Evolutionary conservation across 2,113 vertebrate species (phyloP), one percentile per base, ranked within the genome.

Genomic region (Tychaedon coryphoeus): DNA sequence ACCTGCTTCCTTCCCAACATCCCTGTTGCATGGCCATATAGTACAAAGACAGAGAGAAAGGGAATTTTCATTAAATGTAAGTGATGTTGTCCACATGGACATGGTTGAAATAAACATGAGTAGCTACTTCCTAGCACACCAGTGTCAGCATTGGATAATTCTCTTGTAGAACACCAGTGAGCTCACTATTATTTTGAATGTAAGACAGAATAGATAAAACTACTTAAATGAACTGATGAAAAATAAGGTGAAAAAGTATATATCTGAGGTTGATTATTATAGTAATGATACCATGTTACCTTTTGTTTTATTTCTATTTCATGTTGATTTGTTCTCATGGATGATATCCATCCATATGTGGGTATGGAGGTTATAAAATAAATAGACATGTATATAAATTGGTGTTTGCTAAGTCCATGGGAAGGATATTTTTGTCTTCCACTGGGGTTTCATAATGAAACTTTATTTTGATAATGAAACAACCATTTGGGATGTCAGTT

Each of bases 1-100:
- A 8, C 64, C 20, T 69, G 6, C 26, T 36, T 82, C 26, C 15
- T 0, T 2, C 4, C 8, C 2, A 6, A 6, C 12, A 29, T 65
- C 10, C 10, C 1, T 48, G 12, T 69, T 86, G 14, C 29, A 51
- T 45, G 24, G 3, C 6, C 8, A 34, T 28, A 34, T 18, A 33
- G 16, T 34, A 42, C 9, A 38, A 74, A 66, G 26, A 36, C 2
- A 36, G 19, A 8, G 25, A 81, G n/a, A 36, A 6, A 62, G 9
- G 14, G 12, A 71, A n/a, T 62, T 82, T 38, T 24, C 18, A 26
- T 22, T 25, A 84, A 77, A 57, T 74, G 28, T 5, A 33, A 7
- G 8, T 43, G 11, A 29, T 51, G 3, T 12, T 70, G 13, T 91
- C 7, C 61, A 3, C 34, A 50, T n/a, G 24, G 34, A 31, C 22